phyloP scores from a whole-genome alignment of 1,140 invertebrate species.

The Diachasma alloeum region DNA sequence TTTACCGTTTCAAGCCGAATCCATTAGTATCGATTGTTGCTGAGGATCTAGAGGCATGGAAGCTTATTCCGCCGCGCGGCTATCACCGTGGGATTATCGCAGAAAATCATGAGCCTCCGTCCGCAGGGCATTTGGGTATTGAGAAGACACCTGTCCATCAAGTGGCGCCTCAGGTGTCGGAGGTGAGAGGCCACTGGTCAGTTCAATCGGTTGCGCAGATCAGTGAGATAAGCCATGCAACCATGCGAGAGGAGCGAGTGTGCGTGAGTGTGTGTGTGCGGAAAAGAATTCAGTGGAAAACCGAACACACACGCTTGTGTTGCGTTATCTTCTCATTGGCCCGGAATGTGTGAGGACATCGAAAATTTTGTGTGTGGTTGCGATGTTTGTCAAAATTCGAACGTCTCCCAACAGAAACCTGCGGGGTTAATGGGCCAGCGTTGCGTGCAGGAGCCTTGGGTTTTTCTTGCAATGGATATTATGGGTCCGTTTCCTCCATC shows the following conservation, averaged over 20 bases:
- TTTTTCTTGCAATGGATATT: slow-evolving; percentile 54
- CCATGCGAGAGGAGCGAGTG: too few relatives aligned
- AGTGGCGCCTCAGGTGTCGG: too few relatives aligned
- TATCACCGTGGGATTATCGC: neutral
- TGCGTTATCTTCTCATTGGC: neutral
- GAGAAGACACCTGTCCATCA: too few relatives aligned
- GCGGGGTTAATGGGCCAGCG: slow-evolving; percentile 47
- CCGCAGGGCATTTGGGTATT: too few relatives aligned
- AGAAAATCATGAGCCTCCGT: neutral
- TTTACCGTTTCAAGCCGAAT: neutral
- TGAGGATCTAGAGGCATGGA: slow-evolving; percentile 3
- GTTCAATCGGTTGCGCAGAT: too few relatives aligned
- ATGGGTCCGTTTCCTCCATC: slow-evolving; percentile 55
- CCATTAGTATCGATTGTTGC: neutral
- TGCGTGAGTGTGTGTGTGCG: neutral
- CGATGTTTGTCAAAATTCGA: slow-evolving; percentile 40
- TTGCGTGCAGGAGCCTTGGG: slow-evolving; percentile 44
- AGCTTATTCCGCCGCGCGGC: neutral
- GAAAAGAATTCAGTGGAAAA: too few relatives aligned
- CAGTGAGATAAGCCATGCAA: too few relatives aligned
- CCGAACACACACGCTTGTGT: neutral
- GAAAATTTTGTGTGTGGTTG: slow-evolving; percentile 25
- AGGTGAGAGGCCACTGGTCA: too few relatives aligned
- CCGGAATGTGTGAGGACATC: neutral
- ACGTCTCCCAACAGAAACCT: slow-evolving; percentile 40